Base-by-base conservation (phyloP, 2,113 vertebrate species). In the Eublepharis macularius region DNA sequence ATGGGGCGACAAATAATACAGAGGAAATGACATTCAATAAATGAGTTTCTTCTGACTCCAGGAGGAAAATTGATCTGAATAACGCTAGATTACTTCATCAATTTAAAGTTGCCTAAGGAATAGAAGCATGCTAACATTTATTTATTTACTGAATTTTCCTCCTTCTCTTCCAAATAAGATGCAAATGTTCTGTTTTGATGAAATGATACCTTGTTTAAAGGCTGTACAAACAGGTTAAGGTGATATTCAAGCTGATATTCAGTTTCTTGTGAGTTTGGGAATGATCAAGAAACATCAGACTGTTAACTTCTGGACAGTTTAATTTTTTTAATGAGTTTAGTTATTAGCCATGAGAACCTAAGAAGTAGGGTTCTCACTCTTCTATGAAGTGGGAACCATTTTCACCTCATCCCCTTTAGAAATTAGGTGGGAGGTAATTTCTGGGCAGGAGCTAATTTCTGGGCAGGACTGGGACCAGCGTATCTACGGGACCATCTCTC, bases 21-120 rank as follows among this genome's bases (percentile, higher is more conserved):
- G 51, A 82, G 74, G 10, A 84, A 86, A 76, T 76, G 4, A 21
- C 76, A 75, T 78, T 86, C 76, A 87, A 76, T 86, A 75, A 9
- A 69, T 2, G 7, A 60, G 36, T 57, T 49, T 84, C 36, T 73
- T 78, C 86, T 63, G n/a, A 69, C 45, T 60, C 51, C 21, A 80
- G 78, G 47, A 54, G 70, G 57, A 70, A 69, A 63, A 0, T 0
- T 80, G 11, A 57, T 75, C 75, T 88, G 86, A 81, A 80, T 78
- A 88, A 21, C 75, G 36, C 66, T 79, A 85, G 70, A 49, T 77
- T 75, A 70, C 57, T 73, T 73, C 75, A 77, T 26, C 36, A 81
- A 63, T 82, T 78, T 57, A 51, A 34, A 74, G 32, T 76, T 85
- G 26, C 43, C 43, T 3, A 69, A 36, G 43, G n/a, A 87, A 88